Evolutionary conservation across 2,888 invertebrate genomes (phyloP).

Genomic region (Stegophylla sp.): DNA sequence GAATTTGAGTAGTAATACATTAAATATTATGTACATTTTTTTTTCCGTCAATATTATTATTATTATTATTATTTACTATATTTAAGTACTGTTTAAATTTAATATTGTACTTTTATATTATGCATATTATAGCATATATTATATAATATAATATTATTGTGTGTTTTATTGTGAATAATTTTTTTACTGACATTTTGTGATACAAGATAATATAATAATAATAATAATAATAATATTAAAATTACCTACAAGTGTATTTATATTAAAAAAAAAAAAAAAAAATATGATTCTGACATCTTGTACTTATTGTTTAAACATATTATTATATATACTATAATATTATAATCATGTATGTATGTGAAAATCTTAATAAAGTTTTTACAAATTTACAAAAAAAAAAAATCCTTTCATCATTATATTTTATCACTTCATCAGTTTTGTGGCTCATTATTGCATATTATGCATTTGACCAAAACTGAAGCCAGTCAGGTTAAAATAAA

Average conservation of each 20-base stretch:
- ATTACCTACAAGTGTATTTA: slow-evolving; percentile 46
- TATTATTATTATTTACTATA: slow-evolving; percentile 15
- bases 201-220: slow-evolving; percentile 51
- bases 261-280: not conserved
- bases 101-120: slow-evolving; percentile 56
- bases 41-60: not conserved
- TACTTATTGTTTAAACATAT: not conserved
- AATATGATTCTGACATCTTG: slow-evolving; percentile 26
- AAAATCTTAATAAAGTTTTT: slow-evolving; percentile 1
- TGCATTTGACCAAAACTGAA: too few relatives aligned
- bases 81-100: slow-evolving; percentile 36
- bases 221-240: slow-evolving; percentile 53
- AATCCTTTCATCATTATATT: too few relatives aligned
- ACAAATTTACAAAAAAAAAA: too few relatives aligned
- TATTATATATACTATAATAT: not conserved
- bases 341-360: not conserved
- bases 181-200: slow-evolving; percentile 58
- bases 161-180: slow-evolving; percentile 58
- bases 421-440: too few relatives aligned
- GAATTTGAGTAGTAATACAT: too few relatives aligned
- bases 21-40: not conserved
- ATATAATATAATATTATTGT: slow-evolving; percentile 21
- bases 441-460: too few relatives aligned
- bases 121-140: too few relatives aligned
- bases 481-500: too few relatives aligned